Conservation (phyloP, 2,113 vertebrate genomes). For the Rhegmatorhina hoffmannsi region DNA sequence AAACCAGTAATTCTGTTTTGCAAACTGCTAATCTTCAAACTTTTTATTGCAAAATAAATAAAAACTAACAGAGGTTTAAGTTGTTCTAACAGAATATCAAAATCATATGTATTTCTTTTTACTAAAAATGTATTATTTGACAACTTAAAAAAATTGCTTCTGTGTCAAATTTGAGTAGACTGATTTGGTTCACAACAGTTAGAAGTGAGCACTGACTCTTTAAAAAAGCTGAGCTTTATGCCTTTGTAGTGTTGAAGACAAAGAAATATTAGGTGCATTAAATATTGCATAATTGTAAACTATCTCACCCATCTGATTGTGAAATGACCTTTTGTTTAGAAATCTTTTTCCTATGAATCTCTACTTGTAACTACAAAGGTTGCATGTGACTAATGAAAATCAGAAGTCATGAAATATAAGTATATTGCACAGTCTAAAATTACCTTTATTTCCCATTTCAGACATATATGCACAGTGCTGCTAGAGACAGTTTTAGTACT, state of each 20-base stretch:
- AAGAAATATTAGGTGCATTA: background rate
- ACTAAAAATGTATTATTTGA: background rate
- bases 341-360: background rate
- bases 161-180: background rate
- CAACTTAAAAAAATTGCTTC: background rate
- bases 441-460: background rate
- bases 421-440: background rate
- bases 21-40: background rate
- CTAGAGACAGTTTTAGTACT: background rate
- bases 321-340: background rate
- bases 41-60: slow-evolving; percentile 20
- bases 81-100: slow-evolving; percentile 33
- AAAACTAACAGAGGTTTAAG: background rate
- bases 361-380: background rate
- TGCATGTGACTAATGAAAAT: background rate
- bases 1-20: slow-evolving; percentile 9
- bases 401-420: background rate
- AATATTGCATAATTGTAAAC: background rate
- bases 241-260: background rate
- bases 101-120: background rate
- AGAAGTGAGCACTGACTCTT: background rate
- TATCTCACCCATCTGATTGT: background rate
- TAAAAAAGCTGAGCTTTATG: background rate
- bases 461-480: background rate
- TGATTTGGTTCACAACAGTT: background rate